These are phyloP conservation scores for Mohoua ochrocephala DNA, from an alignment of 2,113 vertebrate genomes.

Conservation along the genomic window DNA sequence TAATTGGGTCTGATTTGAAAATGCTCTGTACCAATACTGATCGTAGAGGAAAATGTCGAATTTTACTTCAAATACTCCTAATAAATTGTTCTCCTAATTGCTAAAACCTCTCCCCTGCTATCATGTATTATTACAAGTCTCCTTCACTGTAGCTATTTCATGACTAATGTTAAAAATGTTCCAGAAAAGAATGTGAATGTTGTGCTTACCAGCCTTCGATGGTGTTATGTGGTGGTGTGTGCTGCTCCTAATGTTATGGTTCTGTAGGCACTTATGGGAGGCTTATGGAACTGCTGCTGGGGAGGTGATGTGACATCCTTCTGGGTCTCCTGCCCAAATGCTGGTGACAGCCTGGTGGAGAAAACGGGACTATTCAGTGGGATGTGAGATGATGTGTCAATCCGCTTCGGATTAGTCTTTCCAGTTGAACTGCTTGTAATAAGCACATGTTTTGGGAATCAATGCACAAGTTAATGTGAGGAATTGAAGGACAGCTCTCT, in stretches of 20 bases:
- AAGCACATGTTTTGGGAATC: background rate
- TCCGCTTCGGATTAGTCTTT: background rate
- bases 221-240: background rate
- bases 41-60: background rate
- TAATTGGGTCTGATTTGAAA: background rate
- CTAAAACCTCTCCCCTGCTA: background rate
- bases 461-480: background rate
- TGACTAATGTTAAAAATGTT: background rate
- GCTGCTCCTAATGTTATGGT: background rate
- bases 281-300: background rate
- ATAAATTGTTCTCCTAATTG: background rate
- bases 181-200: background rate
- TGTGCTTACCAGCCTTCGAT: background rate
- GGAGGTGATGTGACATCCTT: background rate
- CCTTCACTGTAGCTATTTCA: background rate
- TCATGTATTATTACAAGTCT: background rate
- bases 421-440: background rate
- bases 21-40: fast-evolving
- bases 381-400: background rate
- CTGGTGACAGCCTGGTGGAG: background rate
- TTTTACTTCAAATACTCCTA: background rate
- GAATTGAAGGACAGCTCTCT: background rate
- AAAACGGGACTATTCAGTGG: background rate
- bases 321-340: background rate
- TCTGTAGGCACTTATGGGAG: background rate